Percentiles rank a stretch among this genome's conserved stretches.
Evolutionary conservation across 2,888 invertebrate genomes (phyloP).

Genomic region (Ferdinandea cuprea): DNA sequence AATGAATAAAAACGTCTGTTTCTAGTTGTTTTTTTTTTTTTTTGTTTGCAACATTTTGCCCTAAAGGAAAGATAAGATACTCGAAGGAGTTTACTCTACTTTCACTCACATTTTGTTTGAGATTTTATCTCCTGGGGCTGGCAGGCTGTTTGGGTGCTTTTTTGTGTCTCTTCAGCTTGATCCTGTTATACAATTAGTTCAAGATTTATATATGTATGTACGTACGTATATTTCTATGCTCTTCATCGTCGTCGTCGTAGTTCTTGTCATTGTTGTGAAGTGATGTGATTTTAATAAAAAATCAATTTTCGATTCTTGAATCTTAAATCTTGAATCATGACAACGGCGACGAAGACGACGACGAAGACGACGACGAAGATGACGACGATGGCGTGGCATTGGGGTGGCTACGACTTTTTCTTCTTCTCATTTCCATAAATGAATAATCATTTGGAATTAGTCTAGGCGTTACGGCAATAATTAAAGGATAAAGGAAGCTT

Average conservation of each 20-base stretch:
- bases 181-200: conserved; percentile 62
- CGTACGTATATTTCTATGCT: conserved; percentile 21
- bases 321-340: conserved; percentile 41
- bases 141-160: conserved; percentile 37
- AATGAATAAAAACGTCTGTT: conserved; percentile 56
- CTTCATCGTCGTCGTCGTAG: conserved; percentile 14
- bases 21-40: conserved; percentile 34
- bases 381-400: no score
- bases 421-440: conserved; percentile 50
- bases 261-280: conserved; percentile 38
- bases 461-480: conserved; percentile 23
- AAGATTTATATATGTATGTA: conserved; percentile 64
- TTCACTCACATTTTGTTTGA: conserved; percentile 3
- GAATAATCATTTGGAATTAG: conserved; percentile 32
- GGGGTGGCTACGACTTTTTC: conserved; percentile 3
- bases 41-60: conserved; percentile 31
- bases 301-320: conserved; percentile 62
- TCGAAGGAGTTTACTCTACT: conserved; percentile 23
- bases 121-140: conserved; percentile 8
- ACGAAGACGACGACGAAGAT: conserved; percentile 5
- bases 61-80: conserved; percentile 18
- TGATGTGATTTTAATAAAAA: conserved; percentile 69
- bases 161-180: conserved; percentile 37
- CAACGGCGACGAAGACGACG: neutral
- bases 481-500: conserved; percentile 18